phyloP scores from a whole-genome alignment of 2,113 vertebrate genomes.

The Eurypyga helias region DNA sequence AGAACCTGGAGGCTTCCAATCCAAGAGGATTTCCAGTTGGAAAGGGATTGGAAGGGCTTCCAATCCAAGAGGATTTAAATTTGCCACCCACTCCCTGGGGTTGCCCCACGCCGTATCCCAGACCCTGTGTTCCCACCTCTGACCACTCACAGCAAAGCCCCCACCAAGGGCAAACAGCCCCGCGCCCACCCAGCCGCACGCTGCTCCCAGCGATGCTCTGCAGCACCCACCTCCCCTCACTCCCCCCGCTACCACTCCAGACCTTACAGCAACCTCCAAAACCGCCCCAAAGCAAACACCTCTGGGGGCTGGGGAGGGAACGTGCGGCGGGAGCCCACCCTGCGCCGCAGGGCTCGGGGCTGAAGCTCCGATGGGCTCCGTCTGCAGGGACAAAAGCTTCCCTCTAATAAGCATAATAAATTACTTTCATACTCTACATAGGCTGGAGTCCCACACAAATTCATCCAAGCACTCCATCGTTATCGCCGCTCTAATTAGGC shows the following conservation, averaged over 20 bases:
- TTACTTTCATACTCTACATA: neutral
- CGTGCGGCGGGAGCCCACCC: neutral
- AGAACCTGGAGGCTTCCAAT: neutral
- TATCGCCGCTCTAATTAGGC: slow-evolving; percentile 56
- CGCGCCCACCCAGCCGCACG: neutral
- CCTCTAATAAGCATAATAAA: slow-evolving; percentile 47
- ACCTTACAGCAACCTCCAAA: neutral
- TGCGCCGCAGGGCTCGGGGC: neutral
- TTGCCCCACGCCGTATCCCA: accelerated
- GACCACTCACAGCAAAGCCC: neutral
- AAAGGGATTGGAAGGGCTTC: no score
- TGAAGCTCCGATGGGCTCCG: neutral
- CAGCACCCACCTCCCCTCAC: neutral
- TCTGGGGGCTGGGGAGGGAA: neutral
- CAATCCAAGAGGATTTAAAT: neutral
- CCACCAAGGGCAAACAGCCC: neutral
- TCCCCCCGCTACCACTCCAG: accelerated
- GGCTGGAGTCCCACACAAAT: neutral
- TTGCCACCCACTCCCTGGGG: accelerated
- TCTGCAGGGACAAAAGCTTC: neutral
- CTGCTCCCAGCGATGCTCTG: accelerated
- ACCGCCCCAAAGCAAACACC: neutral
- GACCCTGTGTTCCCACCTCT: accelerated
- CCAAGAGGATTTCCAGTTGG: no score
- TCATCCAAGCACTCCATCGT: neutral